These are phyloP conservation scores for Tylochromis polylepis DNA, from an alignment of 2,113 vertebrate genomes.

Conservation along the genomic window DNA sequence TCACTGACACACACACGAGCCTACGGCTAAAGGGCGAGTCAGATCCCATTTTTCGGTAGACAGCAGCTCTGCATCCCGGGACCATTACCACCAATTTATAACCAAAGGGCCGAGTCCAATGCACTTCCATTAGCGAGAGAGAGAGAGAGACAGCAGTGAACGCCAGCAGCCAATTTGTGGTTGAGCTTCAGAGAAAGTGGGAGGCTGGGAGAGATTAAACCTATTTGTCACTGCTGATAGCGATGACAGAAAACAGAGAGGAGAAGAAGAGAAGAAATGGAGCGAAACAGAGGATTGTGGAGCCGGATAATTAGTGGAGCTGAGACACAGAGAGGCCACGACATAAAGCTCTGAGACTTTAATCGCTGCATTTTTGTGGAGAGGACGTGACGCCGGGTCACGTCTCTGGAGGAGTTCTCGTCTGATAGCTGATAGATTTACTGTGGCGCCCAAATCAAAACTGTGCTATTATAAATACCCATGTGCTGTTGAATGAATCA, in stretches of 20 bases:
- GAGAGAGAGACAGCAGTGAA: rapidly evolving
- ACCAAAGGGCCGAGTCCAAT: background rate
- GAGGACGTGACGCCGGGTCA: background rate
- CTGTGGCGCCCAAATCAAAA: rapidly evolving
- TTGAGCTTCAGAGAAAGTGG: background rate
- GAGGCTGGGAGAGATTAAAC: conserved; percentile 20
- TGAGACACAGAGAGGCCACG: background rate
- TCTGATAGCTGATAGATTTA: background rate
- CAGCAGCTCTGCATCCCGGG: background rate
- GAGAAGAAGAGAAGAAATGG: background rate
- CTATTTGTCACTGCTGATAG: conserved; percentile 28
- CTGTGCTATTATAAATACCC: rapidly evolving
- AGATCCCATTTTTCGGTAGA: background rate
- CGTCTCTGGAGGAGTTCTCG: background rate
- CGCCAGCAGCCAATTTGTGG: conserved; percentile 13
- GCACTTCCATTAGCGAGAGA: background rate
- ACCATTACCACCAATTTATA: background rate
- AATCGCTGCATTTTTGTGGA: background rate
- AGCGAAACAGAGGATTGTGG: background rate
- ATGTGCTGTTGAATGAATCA: background rate
- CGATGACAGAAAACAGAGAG: background rate
- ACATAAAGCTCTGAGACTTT: background rate
- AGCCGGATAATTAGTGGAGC: conserved; percentile 8
- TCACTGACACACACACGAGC: background rate
- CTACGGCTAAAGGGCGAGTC: background rate